These are phyloP conservation scores for Labeo rohita DNA, from an alignment of 2,113 vertebrate species.

Conservation along the genomic window DNA sequence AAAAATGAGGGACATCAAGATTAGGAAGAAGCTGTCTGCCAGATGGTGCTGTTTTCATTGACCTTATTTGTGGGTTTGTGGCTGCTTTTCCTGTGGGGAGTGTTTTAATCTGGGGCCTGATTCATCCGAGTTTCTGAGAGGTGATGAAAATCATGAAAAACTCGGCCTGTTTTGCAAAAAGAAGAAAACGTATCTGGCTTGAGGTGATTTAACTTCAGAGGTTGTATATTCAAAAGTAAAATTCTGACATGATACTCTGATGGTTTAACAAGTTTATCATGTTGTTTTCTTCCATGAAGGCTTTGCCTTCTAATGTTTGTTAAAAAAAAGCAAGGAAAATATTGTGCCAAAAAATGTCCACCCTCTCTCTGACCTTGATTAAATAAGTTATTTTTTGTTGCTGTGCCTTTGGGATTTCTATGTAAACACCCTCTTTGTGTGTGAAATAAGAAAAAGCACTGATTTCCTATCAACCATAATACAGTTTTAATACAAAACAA, in stretches of 20 bases:
- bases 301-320: background rate
- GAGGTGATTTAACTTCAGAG: background rate
- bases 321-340: background rate
- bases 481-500: background rate
- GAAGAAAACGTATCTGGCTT: background rate
- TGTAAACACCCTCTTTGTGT: background rate
- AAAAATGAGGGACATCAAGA: slow-evolving; percentile 30
- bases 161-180: background rate
- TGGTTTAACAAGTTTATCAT: background rate
- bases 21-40: slow-evolving; percentile 35
- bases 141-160: slow-evolving; percentile 4
- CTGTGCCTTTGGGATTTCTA: background rate
- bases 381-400: background rate
- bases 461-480: too few species aligned
- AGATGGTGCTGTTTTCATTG: slow-evolving; percentile 47
- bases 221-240: background rate
- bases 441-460: background rate
- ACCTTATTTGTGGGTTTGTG: slow-evolving; percentile 42
- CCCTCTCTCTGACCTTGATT: background rate
- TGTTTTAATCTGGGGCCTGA: background rate
- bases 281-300: background rate
- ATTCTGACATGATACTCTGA: background rate
- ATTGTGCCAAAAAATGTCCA: background rate
- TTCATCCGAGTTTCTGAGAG: background rate
- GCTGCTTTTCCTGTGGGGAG: background rate